phyloP scores from a whole-genome alignment of 1,140 invertebrate genomes.

The Cyrtorhinus lividipennis region DNA sequence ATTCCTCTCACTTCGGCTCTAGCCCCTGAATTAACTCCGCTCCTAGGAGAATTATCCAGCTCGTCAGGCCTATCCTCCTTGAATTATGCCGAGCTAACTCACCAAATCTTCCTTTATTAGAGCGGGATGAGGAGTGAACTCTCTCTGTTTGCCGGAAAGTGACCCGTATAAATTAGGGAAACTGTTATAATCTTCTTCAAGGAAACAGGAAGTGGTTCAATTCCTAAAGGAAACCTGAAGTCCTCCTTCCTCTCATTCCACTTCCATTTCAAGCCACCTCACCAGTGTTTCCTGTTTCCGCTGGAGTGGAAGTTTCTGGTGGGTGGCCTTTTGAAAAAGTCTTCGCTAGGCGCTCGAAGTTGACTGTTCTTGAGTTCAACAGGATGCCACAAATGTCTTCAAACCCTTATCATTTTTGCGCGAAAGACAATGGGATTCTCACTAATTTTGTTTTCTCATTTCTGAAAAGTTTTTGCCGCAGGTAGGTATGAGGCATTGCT shows the following conservation, averaged over 20 bases:
- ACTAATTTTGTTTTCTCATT: too few species aligned
- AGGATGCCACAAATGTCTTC: background rate
- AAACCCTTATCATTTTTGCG: background rate
- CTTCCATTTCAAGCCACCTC: background rate
- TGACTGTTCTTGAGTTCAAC: background rate
- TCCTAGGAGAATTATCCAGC: too few species aligned
- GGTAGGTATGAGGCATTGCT: too few species aligned
- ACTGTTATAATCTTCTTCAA: conserved; percentile 6
- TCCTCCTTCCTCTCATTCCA: background rate
- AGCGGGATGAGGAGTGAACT: background rate
- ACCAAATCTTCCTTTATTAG: background rate
- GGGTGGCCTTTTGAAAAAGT: background rate
- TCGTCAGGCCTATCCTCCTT: too few species aligned
- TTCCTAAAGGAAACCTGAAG: conserved; percentile 5
- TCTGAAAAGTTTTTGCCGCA: too few species aligned
- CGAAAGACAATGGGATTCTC: too few species aligned
- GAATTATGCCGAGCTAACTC: background rate
- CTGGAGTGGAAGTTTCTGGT: background rate
- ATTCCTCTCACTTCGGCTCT: too few species aligned
- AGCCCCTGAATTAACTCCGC: too few species aligned
- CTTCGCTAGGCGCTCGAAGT: too few species aligned
- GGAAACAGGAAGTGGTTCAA: background rate
- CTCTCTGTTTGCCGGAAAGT: background rate
- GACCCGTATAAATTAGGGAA: conserved; percentile 3
- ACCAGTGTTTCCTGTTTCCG: background rate